Conservation (phyloP, 2,113 vertebrate species). For the Electrona antarctica region DNA sequence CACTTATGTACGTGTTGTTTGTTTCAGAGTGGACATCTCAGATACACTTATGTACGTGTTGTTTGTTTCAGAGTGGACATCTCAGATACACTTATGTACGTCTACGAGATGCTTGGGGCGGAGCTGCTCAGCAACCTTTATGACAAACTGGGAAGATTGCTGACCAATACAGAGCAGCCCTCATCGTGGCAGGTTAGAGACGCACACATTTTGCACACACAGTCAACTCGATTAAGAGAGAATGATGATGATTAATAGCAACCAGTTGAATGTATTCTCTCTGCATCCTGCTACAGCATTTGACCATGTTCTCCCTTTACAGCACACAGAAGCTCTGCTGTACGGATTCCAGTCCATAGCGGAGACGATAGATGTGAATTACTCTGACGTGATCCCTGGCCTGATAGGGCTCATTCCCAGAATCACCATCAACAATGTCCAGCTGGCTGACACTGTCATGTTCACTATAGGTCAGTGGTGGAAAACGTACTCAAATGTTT, state of each 20-base stretch:
- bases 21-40: constrained; percentile 94
- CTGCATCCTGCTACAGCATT: background rate
- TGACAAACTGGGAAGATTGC: constrained; percentile 94
- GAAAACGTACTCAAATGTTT: too few species aligned
- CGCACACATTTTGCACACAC: background rate
- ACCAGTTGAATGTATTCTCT: background rate
- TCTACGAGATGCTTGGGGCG: constrained; percentile 97
- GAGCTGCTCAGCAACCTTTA: constrained; percentile 98
- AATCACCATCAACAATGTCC: constrained; percentile 97
- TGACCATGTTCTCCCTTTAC: constrained; percentile 25
- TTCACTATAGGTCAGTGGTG: constrained; percentile 91
- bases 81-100: constrained; percentile 98
- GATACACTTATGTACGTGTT: constrained; percentile 98
- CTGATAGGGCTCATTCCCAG: constrained; percentile 97
- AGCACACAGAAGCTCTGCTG: constrained; percentile 97
- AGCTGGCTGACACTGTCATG: constrained; percentile 98
- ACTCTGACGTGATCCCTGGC: constrained; percentile 96
- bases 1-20: constrained; percentile 91
- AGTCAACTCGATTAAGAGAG: too few species aligned
- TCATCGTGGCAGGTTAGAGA: constrained; percentile 94
- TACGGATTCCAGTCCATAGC: constrained; percentile 99
- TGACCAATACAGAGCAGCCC: constrained; percentile 92
- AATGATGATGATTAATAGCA: background rate
- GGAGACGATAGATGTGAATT: constrained; percentile 97
- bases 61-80: constrained; percentile 90